phyloP scores from a whole-genome alignment of 2,797 vertebrate genomes.

The Sebastes steindachneri region DNA sequence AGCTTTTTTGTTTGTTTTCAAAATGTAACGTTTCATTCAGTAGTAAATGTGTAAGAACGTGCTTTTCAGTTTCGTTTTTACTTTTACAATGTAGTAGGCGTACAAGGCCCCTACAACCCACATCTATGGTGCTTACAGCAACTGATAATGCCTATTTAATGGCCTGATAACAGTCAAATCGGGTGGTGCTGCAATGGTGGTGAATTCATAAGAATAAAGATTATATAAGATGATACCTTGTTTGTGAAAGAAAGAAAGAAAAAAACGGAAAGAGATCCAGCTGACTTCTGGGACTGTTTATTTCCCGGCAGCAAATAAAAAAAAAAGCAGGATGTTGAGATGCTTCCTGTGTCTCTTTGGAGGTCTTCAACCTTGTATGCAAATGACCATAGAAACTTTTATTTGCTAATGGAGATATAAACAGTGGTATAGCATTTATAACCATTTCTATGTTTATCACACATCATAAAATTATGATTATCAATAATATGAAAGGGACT shows the following conservation, averaged over 20 bases:
- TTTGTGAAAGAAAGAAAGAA: background rate
- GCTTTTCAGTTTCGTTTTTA: background rate
- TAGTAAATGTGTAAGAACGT: background rate
- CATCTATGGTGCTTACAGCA: background rate
- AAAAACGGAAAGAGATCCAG: background rate
- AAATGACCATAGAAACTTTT: constrained; percentile 48
- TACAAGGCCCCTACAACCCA: background rate
- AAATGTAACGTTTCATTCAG: background rate
- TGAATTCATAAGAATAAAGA: background rate
- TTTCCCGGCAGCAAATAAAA: background rate
- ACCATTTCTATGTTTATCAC: constrained; percentile 52
- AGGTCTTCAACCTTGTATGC: constrained; percentile 42
- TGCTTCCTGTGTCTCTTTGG: constrained; percentile 23
- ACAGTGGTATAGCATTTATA: constrained; percentile 53
- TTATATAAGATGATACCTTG: background rate
- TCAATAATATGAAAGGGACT: constrained; percentile 41
- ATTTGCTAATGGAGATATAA: constrained; percentile 48
- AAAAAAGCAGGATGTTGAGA: constrained; percentile 5
- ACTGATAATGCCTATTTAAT: background rate
- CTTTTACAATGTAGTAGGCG: background rate
- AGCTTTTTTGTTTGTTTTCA: background rate
- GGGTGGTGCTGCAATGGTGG: background rate
- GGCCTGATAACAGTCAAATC: background rate
- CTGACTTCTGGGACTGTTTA: constrained; percentile 20
- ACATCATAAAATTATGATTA: constrained; percentile 54